Evolutionary conservation across 1,140 invertebrate species (phyloP).

Genomic region (Cherax quadricarinatus): DNA sequence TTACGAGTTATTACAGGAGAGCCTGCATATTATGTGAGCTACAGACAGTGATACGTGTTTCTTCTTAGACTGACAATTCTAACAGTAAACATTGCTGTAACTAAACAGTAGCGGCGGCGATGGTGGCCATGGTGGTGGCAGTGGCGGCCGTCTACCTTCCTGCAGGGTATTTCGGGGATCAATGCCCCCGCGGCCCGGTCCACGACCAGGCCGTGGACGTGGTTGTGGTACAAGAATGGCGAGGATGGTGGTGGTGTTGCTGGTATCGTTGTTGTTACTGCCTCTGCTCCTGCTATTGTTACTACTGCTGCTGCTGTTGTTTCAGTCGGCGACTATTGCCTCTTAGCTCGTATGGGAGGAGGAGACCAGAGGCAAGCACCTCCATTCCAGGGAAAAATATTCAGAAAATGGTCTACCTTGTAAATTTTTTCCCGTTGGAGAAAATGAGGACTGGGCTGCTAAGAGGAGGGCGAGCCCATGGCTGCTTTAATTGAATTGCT

Average conservation of each 20-base stretch:
- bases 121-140: too few species aligned
- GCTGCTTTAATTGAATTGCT: conserved; percentile 2
- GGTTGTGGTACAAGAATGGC: too few species aligned
- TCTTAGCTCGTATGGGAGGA: neutral
- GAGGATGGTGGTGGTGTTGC: neutral
- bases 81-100: neutral
- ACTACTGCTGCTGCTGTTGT: neutral
- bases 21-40: too few species aligned
- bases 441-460: neutral
- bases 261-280: neutral
- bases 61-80: neutral
- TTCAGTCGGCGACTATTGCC: neutral
- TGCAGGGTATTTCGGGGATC: too few species aligned
- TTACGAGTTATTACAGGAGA: too few species aligned
- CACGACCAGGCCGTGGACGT: too few species aligned
- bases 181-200: too few species aligned
- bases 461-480: neutral
- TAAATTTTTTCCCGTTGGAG: neutral
- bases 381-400: neutral
- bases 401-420: neutral
- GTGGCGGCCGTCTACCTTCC: too few species aligned
- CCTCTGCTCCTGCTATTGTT: neutral
- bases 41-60: neutral
- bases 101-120: too few species aligned
- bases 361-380: neutral